Evolutionary conservation across 92 coral and sea anemone species (phyloP), one percentile per base, ranked within the genome.

Genomic region (Hydrozoanthus gracilis): DNA sequence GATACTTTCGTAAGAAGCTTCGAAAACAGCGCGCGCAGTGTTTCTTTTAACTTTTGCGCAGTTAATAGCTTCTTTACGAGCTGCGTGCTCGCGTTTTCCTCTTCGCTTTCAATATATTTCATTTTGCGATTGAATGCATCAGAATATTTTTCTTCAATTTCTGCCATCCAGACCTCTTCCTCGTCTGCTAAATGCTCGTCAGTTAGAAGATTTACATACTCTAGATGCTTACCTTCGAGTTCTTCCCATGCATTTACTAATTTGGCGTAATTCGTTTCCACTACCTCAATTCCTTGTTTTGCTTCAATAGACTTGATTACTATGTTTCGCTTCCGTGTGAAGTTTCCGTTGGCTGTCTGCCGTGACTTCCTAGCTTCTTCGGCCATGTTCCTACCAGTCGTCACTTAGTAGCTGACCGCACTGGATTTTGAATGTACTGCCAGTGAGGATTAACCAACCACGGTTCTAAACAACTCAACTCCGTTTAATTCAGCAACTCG

Each of bases 161-260:
- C 71, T 39, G 89, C 54, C 84, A 87, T 87, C 89, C 85, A 87
- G 1, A 71, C 78, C 54, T 87, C 89, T 87, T 52, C 89, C 51
- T 86, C 77, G 46, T 86, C 83, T 2, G 55, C 6, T 61, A 54
- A 84, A 13, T 86, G 68, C 14, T 86, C 89, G 67, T 86, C 83
- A 4, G 88, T 8, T 56, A 86, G 48, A 8, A 86, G 48, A 52
- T 75, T 18, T 56, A 74, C 35, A 86, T 60, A 78, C 3, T 11
- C 14, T 80, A 3, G 8, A 62, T 80, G 85, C 85, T 80, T 62
- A 80, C 85, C 73, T 80, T 80, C 85, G 2, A 62, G 73, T 44
- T 80, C 79, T 1, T 50, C 82, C 18, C 3, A 73, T 10, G 82
- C 88, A 50, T 45, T 44, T 8, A 39, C 55, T 18, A 84, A 35